Percentiles rank a stretch among this genome's conserved stretches.
Evolutionary conservation across 1,140 invertebrate species (phyloP).

Genomic region (Plectrocnemia conspersa): DNA sequence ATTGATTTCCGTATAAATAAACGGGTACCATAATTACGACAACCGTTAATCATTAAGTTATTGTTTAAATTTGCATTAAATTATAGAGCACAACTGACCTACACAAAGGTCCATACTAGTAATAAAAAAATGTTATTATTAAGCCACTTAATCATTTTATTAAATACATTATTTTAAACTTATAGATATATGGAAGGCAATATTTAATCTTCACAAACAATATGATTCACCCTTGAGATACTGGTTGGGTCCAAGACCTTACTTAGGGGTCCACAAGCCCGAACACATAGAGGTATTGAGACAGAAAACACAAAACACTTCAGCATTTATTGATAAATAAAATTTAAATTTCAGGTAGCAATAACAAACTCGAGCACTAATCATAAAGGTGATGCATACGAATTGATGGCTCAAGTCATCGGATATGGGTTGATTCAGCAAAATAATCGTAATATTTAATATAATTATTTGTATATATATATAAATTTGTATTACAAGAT

Average conservation of each 20-base stretch:
- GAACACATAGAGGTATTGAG: conserved; percentile 16
- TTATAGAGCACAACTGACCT: too few relatives aligned
- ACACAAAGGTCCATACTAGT: too few relatives aligned
- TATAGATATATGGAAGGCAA: conserved; percentile 10
- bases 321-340: neutral
- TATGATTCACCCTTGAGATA: conserved; percentile 15
- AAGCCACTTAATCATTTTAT: too few relatives aligned
- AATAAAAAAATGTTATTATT: too few relatives aligned
- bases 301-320: neutral
- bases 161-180: too few relatives aligned
- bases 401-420: conserved; percentile 17
- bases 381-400: conserved; percentile 19
- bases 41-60: too few relatives aligned
- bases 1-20: too few relatives aligned
- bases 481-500: too few relatives aligned
- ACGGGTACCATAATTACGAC: too few relatives aligned
- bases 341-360: conserved; percentile 6
- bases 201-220: conserved; percentile 1
- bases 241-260: conserved; percentile 15
- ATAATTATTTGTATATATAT: too few relatives aligned
- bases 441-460: conserved; percentile 6
- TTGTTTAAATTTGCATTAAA: too few relatives aligned
- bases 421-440: conserved; percentile 20
- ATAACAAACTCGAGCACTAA: conserved; percentile 5
- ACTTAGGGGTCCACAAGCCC: conserved; percentile 17